Evolutionary conservation across 2,888 invertebrate species (phyloP).

Genomic region (Drosophila meridionalis): DNA sequence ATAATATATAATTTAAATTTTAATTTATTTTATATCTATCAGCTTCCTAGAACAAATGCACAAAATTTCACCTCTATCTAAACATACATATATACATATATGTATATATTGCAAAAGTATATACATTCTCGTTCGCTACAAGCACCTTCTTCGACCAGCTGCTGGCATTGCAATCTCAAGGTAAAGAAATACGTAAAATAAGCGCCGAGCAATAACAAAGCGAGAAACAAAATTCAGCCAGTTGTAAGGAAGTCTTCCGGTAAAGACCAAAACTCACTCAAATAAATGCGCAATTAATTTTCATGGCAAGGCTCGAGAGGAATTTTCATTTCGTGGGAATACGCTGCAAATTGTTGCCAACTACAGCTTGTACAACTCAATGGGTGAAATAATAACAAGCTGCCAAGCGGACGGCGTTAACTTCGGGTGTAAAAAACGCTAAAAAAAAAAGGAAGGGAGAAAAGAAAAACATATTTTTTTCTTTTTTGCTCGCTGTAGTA

Average conservation of each 20-base stretch:
- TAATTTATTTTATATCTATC: too few species aligned
- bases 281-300: constrained; percentile 81
- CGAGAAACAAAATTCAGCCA: constrained; percentile 33
- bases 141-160: not conserved
- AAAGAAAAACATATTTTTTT: constrained; percentile 38
- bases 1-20: too few species aligned
- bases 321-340: constrained; percentile 50
- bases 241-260: constrained; percentile 44
- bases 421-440: constrained; percentile 28
- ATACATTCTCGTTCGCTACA: not conserved
- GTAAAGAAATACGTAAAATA: constrained; percentile 8
- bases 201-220: constrained; percentile 31
- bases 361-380: constrained; percentile 62
- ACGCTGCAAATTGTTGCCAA: constrained; percentile 57
- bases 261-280: constrained; percentile 58
- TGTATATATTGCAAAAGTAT: not conserved
- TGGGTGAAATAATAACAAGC: constrained; percentile 48
- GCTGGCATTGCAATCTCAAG: constrained; percentile 1
- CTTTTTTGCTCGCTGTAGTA: constrained; percentile 46
- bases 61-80: not conserved
- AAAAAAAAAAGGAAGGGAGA: constrained; percentile 13
- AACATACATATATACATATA: not conserved
- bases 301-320: constrained; percentile 60
- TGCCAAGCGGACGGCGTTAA: constrained; percentile 19
- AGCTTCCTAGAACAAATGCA: not conserved